phyloP scores from a whole-genome alignment of 2,888 invertebrate genomes.

The Scaptomyza parva region DNA sequence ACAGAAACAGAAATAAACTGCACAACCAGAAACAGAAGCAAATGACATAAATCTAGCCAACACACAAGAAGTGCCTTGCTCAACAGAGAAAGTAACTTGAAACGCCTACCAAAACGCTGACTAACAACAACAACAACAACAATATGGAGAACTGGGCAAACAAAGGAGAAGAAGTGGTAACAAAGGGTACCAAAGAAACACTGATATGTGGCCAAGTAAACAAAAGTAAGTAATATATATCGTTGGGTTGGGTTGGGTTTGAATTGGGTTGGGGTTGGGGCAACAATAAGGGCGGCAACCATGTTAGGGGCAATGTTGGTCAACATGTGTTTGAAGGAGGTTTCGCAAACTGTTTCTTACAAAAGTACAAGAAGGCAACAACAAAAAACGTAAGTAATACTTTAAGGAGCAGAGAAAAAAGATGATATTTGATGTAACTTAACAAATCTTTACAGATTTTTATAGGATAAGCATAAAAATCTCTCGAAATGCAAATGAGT shows the following conservation, averaged over 20 bases:
- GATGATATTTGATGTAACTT: not conserved
- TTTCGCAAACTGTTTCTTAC: slow-evolving; percentile 2
- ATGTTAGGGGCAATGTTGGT: slow-evolving; percentile 27
- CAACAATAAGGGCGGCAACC: slow-evolving; percentile 28
- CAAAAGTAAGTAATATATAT: slow-evolving; percentile 66
- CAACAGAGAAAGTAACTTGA: slow-evolving; percentile 51
- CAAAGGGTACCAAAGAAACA: slow-evolving; percentile 15
- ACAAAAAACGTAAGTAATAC: not conserved
- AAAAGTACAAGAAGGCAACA: too few relatives aligned
- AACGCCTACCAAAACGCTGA: slow-evolving; percentile 54
- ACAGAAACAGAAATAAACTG: slow-evolving; percentile 51
- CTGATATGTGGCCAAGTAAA: slow-evolving; percentile 58
- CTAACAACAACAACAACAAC: not conserved
- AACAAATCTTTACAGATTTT: not conserved
- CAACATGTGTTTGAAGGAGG: slow-evolving; percentile 34
- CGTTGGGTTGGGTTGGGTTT: too few relatives aligned
- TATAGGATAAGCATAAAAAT: too few relatives aligned
- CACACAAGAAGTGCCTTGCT: slow-evolving; percentile 49
- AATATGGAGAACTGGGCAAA: slow-evolving; percentile 22
- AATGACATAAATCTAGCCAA: slow-evolving; percentile 65
- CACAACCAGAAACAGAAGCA: slow-evolving; percentile 50
- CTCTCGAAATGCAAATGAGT: too few relatives aligned
- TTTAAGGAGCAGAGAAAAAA: not conserved
- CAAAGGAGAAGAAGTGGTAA: slow-evolving; percentile 14
- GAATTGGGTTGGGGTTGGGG: too few relatives aligned